A percentile compares a stretch with the other conserved stretches of the same genome.
Conservation (phyloP, 2,113 vertebrate genomes). For the Micronycteris hirsuta region DNA sequence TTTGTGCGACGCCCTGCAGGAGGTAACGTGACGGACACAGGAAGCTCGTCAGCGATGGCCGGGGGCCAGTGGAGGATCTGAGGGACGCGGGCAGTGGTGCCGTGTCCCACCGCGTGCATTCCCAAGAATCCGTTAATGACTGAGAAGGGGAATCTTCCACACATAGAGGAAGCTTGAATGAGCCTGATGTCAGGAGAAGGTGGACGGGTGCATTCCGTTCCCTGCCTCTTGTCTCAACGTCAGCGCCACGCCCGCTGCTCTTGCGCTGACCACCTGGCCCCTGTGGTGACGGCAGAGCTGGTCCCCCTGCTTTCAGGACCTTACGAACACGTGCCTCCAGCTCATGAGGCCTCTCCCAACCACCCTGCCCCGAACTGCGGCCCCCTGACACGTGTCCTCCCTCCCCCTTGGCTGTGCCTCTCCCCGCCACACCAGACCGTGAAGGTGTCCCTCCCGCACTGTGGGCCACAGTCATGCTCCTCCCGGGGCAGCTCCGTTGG, state of each 20-base stretch:
- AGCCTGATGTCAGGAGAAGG: accelerated
- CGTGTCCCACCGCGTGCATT: accelerated
- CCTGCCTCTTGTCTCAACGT: neutral
- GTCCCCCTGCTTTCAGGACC: neutral
- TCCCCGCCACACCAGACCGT: neutral
- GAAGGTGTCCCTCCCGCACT: neutral
- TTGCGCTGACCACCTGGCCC: neutral
- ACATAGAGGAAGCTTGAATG: accelerated
- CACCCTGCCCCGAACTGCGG: too few relatives aligned
- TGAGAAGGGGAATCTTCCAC: accelerated
- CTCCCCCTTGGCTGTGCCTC: neutral
- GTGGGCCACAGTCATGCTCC: neutral
- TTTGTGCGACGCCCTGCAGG: neutral
- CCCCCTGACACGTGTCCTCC: accelerated
- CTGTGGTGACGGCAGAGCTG: neutral
- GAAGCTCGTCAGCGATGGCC: accelerated
- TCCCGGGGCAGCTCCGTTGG: neutral
- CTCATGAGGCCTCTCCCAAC: neutral
- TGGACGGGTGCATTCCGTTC: accelerated
- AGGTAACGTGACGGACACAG: accelerated
- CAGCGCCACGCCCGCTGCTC: accelerated
- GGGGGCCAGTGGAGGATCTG: neutral
- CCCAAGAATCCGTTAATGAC: neutral
- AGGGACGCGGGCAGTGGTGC: accelerated
- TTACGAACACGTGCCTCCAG: too few relatives aligned